These are phyloP conservation scores for Macrotis lagotis DNA, from an alignment of 2,113 vertebrate species.

Conservation along the genomic window DNA sequence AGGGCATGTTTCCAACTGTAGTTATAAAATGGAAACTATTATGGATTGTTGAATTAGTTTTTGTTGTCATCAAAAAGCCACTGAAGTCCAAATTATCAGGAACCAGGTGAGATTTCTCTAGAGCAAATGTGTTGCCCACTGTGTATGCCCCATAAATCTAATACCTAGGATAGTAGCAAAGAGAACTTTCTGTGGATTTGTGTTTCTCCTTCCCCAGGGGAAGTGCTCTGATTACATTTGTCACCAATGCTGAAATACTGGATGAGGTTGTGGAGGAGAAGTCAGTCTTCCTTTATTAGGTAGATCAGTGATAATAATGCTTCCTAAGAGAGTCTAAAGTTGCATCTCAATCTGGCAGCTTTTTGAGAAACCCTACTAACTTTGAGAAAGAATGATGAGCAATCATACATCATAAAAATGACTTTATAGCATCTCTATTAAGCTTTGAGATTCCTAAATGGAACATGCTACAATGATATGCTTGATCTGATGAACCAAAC, in stretches of 20 bases:
- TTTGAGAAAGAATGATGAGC: neutral
- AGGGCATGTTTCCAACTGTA: neutral
- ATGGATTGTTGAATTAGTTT: neutral
- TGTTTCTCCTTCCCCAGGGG: neutral
- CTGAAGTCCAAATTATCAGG: neutral
- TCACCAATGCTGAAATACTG: neutral
- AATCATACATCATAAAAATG: slow-evolving; percentile 15
- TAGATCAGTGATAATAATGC: neutral
- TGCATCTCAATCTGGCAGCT: neutral
- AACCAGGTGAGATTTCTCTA: neutral
- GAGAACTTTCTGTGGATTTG: neutral
- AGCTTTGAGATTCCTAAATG: neutral
- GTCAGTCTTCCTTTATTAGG: neutral
- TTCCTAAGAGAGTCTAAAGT: neutral
- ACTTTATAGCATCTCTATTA: neutral
- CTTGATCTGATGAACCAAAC: neutral
- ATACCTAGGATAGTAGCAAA: neutral
- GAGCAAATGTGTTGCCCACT: neutral
- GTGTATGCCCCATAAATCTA: neutral
- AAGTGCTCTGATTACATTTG: neutral
- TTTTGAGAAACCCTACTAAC: neutral
- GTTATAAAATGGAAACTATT: neutral
- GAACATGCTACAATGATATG: neutral
- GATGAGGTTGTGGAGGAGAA: neutral
- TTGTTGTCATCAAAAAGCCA: neutral